Conservation (phyloP, 30 jellyfish, hydroid and myxozoan species). For the Catostylus mosaicus region DNA sequence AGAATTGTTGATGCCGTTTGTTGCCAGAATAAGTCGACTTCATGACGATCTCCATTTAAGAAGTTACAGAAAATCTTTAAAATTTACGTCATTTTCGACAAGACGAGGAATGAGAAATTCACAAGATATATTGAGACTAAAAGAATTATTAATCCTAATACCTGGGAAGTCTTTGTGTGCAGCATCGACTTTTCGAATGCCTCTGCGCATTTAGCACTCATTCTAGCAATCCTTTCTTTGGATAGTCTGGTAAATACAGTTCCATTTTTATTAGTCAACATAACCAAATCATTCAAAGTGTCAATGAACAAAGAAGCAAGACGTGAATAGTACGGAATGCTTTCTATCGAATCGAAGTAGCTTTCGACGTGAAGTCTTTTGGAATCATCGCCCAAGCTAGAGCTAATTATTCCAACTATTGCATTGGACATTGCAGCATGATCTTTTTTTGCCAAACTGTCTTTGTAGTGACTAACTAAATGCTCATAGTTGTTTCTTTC, state of each 20-base stretch:
- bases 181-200: background rate
- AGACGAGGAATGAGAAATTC: too few relatives aligned
- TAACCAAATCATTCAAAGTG: conserved; percentile 10
- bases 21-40: too few relatives aligned
- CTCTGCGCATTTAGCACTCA: background rate
- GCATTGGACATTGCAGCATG: conserved; percentile 27
- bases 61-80: too few relatives aligned
- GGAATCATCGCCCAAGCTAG: conserved; percentile 19
- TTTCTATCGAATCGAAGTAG: conserved; percentile 23
- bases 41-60: too few relatives aligned
- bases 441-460: background rate
- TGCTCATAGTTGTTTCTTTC: conserved; percentile 1
- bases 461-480: background rate
- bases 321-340: background rate
- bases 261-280: background rate
- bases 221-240: conserved; percentile 15
- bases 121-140: background rate
- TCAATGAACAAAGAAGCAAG: conserved; percentile 22
- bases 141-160: background rate
- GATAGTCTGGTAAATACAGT: conserved; percentile 1
- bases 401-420: conserved; percentile 14
- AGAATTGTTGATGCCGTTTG: background rate
- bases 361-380: conserved; percentile 11
- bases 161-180: background rate
- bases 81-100: too few relatives aligned